Evolutionary conservation across 2,797 vertebrate genomes (phyloP).

Genomic region (Protonibea diacanthus): DNA sequence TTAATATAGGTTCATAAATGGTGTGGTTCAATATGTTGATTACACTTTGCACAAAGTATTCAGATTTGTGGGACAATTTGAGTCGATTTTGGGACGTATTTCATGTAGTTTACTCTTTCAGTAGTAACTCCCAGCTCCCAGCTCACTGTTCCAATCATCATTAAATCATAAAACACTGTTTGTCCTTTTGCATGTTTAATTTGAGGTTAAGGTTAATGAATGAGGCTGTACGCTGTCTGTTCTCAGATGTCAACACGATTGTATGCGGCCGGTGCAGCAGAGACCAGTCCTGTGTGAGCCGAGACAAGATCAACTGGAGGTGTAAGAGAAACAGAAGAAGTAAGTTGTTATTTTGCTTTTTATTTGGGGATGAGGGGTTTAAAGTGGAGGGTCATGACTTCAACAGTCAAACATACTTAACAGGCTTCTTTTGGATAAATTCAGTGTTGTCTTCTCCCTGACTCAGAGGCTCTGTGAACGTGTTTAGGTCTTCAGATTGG

Average conservation of each 20-base stretch:
- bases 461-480: no score
- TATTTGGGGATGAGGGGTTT: neutral
- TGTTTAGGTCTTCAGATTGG: no score
- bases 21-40: neutral
- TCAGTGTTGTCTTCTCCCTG: no score
- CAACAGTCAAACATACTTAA: no score
- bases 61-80: neutral
- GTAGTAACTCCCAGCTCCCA: neutral
- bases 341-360: slow-evolving; percentile 8
- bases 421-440: no score
- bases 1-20: neutral
- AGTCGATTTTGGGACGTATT: neutral
- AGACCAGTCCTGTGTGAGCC: slow-evolving; percentile 67
- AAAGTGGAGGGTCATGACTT: no score
- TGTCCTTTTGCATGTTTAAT: neutral
- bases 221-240: neutral
- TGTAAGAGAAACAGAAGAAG: slow-evolving; percentile 60
- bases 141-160: neutral
- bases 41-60: neutral
- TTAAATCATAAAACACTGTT: no score
- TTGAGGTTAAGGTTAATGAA: neutral
- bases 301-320: slow-evolving; percentile 72
- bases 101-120: neutral
- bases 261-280: slow-evolving; percentile 66
- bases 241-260: slow-evolving; percentile 71